phyloP scores from a whole-genome alignment of 1,140 invertebrate genomes.

The Anoplophora glabripennis region DNA sequence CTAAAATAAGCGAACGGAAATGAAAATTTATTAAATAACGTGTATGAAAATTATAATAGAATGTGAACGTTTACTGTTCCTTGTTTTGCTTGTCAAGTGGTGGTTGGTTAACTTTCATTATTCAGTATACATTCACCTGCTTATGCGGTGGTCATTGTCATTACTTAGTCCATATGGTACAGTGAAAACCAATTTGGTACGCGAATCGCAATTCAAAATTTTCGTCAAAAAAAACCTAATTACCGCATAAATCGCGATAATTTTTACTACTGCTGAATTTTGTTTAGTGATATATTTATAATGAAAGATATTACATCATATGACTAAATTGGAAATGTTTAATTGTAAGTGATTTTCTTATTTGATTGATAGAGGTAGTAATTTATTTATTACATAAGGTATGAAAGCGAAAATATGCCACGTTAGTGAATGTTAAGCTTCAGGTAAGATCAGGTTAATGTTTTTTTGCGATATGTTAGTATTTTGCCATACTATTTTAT shows the following conservation, averaged over 20 bases:
- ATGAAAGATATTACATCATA: slow-evolving; percentile 17
- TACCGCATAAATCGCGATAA: no score
- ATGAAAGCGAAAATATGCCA: slow-evolving; percentile 24
- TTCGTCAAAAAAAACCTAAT: no score
- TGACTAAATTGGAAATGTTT: slow-evolving; percentile 2
- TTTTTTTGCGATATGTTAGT: slow-evolving; percentile 9
- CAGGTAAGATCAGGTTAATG: slow-evolving; percentile 27
- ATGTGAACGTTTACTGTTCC: slow-evolving; percentile 19
- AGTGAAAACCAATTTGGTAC: not conserved
- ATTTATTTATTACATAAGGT: slow-evolving; percentile 9
- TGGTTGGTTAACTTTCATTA: slow-evolving; percentile 41
- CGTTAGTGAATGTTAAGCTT: slow-evolving; percentile 24
- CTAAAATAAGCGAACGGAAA: not conserved
- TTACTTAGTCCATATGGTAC: slow-evolving; percentile 40
- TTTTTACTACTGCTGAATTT: no score
- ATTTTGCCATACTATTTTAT: no score
- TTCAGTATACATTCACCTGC: slow-evolving; percentile 45
- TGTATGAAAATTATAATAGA: slow-evolving; percentile 16
- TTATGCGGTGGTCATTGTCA: slow-evolving; percentile 29
- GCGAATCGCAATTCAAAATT: not conserved
- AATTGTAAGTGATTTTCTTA: slow-evolving; percentile 12
- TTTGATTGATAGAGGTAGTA: not conserved
- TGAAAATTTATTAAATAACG: slow-evolving; percentile 17
- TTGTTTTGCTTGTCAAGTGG: slow-evolving; percentile 24
- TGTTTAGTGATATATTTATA: slow-evolving; percentile 6